Evolutionary conservation across 2,888 invertebrate species (phyloP).

Genomic region (Pachymerium ferrugineum): DNA sequence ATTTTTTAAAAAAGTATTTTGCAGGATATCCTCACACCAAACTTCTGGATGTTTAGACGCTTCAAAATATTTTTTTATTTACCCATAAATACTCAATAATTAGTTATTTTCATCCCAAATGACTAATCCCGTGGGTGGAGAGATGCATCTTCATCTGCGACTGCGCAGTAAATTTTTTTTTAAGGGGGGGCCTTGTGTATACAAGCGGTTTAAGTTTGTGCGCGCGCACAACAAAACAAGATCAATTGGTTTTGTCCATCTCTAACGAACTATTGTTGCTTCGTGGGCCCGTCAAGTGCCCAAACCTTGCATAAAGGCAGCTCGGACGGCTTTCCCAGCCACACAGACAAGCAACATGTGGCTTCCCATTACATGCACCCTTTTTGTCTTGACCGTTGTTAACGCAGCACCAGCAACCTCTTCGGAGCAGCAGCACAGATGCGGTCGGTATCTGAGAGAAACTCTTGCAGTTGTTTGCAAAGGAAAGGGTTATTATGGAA

Average conservation of each 20-base stretch:
- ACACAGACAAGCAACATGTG: neutral
- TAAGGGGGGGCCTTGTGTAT: neutral
- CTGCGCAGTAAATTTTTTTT: conserved; percentile 1
- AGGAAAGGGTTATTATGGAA: neutral
- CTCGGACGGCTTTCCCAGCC: neutral
- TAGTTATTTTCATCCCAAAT: neutral
- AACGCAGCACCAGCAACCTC: neutral
- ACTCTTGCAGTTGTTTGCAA: conserved; percentile 1
- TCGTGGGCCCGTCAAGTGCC: neutral
- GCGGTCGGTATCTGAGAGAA: neutral
- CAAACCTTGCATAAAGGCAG: neutral
- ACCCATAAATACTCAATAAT: neutral
- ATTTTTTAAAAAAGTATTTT: neutral
- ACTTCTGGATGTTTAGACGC: neutral
- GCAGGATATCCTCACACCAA: neutral
- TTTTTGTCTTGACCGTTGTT: neutral
- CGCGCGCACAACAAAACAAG: conserved; percentile 16
- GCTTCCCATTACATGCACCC: neutral
- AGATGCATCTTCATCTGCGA: neutral
- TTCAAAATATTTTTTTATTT: neutral
- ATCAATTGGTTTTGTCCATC: neutral
- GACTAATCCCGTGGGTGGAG: neutral
- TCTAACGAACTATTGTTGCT: conserved; percentile 8
- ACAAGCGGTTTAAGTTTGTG: neutral
- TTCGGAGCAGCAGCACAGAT: neutral